Conservation (phyloP, 2,888 invertebrate species). For the Drosophila anomelani region DNA sequence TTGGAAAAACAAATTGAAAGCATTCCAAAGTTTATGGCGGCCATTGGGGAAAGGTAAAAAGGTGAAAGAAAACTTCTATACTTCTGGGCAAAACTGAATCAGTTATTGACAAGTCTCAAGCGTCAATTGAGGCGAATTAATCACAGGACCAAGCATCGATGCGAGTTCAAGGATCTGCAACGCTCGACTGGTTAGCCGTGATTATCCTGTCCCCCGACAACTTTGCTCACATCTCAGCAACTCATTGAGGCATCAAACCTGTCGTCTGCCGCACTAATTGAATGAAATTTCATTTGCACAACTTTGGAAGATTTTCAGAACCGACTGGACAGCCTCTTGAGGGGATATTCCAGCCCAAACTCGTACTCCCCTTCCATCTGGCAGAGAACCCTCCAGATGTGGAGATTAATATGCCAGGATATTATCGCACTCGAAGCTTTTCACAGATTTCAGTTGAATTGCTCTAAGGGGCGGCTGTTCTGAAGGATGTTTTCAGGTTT, state of each 20-base stretch:
- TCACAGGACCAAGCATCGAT: conserved; percentile 1
- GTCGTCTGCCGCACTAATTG: conserved; percentile 41
- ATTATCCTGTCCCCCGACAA: background rate
- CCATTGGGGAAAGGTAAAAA: background rate
- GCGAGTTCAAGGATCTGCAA: background rate
- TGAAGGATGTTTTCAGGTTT: conserved; percentile 24
- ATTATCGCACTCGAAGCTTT: conserved; percentile 36
- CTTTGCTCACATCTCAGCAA: conserved; percentile 5
- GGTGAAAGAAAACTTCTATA: background rate
- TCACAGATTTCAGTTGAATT: conserved; percentile 13
- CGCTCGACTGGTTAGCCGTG: conserved; percentile 13
- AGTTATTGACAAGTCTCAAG: conserved; percentile 13
- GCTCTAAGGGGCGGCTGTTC: conserved; percentile 6
- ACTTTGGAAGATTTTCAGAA: conserved; percentile 19
- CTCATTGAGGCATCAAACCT: conserved; percentile 36
- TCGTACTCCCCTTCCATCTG: background rate
- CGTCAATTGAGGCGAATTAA: conserved; percentile 20
- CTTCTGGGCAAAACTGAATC: background rate
- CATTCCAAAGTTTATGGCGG: conserved; percentile 23
- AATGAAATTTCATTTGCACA: conserved; percentile 46
- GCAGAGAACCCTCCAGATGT: conserved; percentile 25
- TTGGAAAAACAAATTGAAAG: conserved; percentile 16
- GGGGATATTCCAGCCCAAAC: background rate
- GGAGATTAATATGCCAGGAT: conserved; percentile 22
- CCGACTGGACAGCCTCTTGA: conserved; percentile 3